A percentile compares a stretch with the other conserved stretches of the same genome.
These are phyloP conservation scores for Ochotona princeps DNA, from an alignment of 2,113 vertebrate species.

Conservation along the genomic window DNA sequence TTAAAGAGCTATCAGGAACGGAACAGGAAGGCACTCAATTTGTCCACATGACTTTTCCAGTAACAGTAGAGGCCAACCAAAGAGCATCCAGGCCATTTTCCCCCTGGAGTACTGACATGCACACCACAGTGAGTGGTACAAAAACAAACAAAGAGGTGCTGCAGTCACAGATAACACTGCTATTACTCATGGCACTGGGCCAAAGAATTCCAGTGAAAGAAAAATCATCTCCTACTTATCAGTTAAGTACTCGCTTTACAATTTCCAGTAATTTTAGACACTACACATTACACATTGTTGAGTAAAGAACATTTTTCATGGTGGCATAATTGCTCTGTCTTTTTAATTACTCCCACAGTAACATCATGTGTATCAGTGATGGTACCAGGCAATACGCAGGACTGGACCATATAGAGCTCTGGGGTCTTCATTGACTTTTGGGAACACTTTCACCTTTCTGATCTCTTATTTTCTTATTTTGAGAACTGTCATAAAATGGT, in stretches of 20 bases:
- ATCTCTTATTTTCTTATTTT: neutral
- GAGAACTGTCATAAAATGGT: neutral
- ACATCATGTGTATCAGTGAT: neutral
- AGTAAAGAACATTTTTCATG: neutral
- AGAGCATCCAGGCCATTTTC: neutral
- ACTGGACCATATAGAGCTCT: neutral
- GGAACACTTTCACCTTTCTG: neutral
- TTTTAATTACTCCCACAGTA: neutral
- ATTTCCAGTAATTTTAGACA: neutral
- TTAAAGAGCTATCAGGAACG: neutral
- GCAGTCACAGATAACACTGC: too few relatives aligned
- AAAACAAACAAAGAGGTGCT: neutral
- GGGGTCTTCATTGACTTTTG: neutral
- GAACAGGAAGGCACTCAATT: neutral
- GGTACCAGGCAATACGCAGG: accelerated
- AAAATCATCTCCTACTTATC: neutral
- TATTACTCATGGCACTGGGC: accelerated
- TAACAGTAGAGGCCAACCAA: neutral
- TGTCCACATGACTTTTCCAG: neutral
- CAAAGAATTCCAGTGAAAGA: neutral
- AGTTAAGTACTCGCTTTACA: neutral
- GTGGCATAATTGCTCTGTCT: neutral
- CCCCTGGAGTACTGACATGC: neutral
- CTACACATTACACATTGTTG: neutral
- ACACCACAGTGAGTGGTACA: neutral